Conservation (phyloP, 2,888 invertebrate genomes). For the Cephus runcator region DNA sequence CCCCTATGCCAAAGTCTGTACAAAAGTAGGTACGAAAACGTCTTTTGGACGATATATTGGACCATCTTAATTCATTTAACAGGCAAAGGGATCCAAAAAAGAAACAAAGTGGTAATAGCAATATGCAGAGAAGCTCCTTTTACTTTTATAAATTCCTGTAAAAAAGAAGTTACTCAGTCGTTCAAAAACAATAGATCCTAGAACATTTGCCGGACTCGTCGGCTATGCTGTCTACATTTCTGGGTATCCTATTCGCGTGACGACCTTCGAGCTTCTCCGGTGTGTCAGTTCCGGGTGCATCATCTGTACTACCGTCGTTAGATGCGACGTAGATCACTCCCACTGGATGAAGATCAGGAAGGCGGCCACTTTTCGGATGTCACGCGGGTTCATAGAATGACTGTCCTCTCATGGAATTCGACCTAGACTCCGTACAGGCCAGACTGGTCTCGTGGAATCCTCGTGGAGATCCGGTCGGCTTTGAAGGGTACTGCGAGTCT, state of each 20-base stretch:
- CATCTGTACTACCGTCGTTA: neutral
- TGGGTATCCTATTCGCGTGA: neutral
- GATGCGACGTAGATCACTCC: conserved; percentile 1
- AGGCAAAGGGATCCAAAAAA: neutral
- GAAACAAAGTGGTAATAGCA: neutral
- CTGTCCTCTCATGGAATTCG: conserved; percentile 71
- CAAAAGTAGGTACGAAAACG: conserved; percentile 5
- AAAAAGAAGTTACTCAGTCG: neutral
- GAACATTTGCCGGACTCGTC: conserved; percentile 1
- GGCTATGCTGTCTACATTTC: neutral
- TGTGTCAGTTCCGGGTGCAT: neutral
- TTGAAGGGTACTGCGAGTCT: neutral
- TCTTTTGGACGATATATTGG: neutral
- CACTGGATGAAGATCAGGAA: conserved; percentile 15
- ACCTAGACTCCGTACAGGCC: neutral
- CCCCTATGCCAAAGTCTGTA: neutral
- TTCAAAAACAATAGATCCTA: conserved; percentile 5
- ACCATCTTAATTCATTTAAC: neutral
- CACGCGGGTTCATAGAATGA: conserved; percentile 76
- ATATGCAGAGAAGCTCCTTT: neutral
- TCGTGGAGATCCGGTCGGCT: neutral
- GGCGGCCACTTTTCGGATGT: conserved; percentile 16
- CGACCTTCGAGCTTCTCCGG: neutral
- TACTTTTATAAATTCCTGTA: neutral
- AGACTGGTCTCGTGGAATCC: neutral